Evolutionary conservation across 2,797 vertebrate species (phyloP), one percentile per base, ranked within the genome.

Genomic region (Pitangus sulphuratus): DNA sequence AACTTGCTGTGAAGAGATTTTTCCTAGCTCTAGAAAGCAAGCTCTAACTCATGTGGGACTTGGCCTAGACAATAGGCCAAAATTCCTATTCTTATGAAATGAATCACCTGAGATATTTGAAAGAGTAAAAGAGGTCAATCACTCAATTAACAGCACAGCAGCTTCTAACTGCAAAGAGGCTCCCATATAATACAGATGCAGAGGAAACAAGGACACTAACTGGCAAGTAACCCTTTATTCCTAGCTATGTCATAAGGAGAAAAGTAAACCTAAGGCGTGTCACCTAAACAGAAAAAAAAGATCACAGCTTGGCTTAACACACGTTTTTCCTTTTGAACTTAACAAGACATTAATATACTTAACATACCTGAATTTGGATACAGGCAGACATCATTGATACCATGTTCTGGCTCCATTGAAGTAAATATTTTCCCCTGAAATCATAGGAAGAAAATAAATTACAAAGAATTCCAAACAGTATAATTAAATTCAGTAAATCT

Each of bases 361-460:
- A 30, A 87, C 96, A 61, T 95, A 99, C 99, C 99, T 97, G 99
- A 99, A 83, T 98, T 96, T 45, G 99, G 99, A 85, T 99, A 99
- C 51, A 99, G 97, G 86, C 99, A 99, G 54, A 99, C 98, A 70
- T 99, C 98, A 84, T 99, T 99, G 89, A 99, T 98, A 97, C 98
- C 98, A 72, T 98, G 89, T 95, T 98, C 98, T n/a, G 99, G 99
- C 91, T 99, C 99, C 92, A 99, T 98, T 81, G 99, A 99, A 72
- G 99, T 99, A 97, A 99, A 99, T 92, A 99, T 97, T 95, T 99
- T 99, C 9, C 99, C 99, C 99, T 99, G 97, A 96, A 97, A 97
- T 69, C 94, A 45, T 9, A 95, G 80, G 31, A 80, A 93, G 42
- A 91, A 95, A 87, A 89, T 15, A n/a, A 21, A 69, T 60, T 28